A percentile compares a stretch with the other conserved stretches of the same genome.
Conservation (phyloP, 1,140 invertebrate species). For the Penaeus chinensis region DNA sequence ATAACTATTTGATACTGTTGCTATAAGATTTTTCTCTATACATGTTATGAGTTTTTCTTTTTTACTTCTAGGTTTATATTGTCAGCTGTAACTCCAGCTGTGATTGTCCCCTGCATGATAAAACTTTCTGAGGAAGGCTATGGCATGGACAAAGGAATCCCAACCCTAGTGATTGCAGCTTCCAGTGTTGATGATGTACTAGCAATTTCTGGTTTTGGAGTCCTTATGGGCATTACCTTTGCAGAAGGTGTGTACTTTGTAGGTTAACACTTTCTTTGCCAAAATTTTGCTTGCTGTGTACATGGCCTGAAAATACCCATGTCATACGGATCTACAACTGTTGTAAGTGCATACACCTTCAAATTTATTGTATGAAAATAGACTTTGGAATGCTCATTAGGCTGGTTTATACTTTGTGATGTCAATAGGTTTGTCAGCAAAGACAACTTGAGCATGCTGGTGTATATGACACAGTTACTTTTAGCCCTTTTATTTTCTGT, state of each 20-base stretch:
- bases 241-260: constrained; percentile 71
- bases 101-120: constrained; percentile 91
- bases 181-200: constrained; percentile 87
- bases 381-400: too few relatives aligned
- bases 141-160: constrained; percentile 85
- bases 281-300: too few relatives aligned
- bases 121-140: constrained; percentile 84
- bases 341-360: too few relatives aligned
- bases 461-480: too few relatives aligned
- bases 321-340: too few relatives aligned
- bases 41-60: not conserved
- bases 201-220: constrained; percentile 88
- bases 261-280: too few relatives aligned
- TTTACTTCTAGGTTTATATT: constrained; percentile 45
- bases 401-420: too few relatives aligned
- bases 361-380: too few relatives aligned
- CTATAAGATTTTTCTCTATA: not conserved
- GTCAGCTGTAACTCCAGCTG: constrained; percentile 89
- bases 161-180: constrained; percentile 94
- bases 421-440: too few relatives aligned
- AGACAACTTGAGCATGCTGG: too few relatives aligned
- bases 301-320: too few relatives aligned
- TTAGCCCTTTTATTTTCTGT: too few relatives aligned
- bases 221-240: constrained; percentile 85
- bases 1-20: not conserved